These are phyloP conservation scores for Holothuria leucospilota DNA, from an alignment of 53 echinoderm and acorn worm genomes.

Conservation along the genomic window DNA sequence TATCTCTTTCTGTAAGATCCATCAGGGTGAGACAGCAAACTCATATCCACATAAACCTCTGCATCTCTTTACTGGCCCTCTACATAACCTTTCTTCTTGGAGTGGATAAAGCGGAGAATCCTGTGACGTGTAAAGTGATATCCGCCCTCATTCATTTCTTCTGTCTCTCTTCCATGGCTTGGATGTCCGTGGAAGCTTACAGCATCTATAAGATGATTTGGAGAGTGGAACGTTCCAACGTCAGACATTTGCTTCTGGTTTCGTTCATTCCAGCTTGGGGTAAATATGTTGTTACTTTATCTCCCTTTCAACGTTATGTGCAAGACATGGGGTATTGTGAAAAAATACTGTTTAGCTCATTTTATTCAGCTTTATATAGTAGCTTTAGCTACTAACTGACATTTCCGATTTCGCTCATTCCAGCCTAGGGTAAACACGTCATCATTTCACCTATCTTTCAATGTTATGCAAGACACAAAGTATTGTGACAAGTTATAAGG, in stretches of 20 bases:
- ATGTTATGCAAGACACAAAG: too few species aligned
- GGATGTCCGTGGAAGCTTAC: slow-evolving; percentile 47
- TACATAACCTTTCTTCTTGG: slow-evolving; percentile 28
- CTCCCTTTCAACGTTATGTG: too few species aligned
- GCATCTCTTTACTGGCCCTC: slow-evolving; percentile 5
- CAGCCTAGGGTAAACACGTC: too few species aligned
- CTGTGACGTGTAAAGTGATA: slow-evolving; percentile 7
- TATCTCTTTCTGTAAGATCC: background rate
- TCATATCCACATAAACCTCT: slow-evolving; percentile 39
- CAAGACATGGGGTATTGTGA: too few species aligned
- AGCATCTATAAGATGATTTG: slow-evolving; percentile 33
- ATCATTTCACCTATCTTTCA: too few species aligned
- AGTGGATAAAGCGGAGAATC: slow-evolving; percentile 23
- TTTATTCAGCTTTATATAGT: too few species aligned
- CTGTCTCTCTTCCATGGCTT: slow-evolving; percentile 34
- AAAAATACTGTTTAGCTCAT: too few species aligned
- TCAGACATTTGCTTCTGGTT: background rate
- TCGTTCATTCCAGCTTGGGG: slow-evolving; percentile 12
- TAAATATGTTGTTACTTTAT: background rate
- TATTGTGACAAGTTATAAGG: too few species aligned
- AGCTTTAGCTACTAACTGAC: too few species aligned
- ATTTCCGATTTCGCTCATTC: too few species aligned
- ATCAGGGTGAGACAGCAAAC: slow-evolving; percentile 24
- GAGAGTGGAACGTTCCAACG: background rate
- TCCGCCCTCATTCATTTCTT: slow-evolving; percentile 39